phyloP scores from a whole-genome alignment of 2,797 vertebrate genomes.

The Sebastes itinus region DNA sequence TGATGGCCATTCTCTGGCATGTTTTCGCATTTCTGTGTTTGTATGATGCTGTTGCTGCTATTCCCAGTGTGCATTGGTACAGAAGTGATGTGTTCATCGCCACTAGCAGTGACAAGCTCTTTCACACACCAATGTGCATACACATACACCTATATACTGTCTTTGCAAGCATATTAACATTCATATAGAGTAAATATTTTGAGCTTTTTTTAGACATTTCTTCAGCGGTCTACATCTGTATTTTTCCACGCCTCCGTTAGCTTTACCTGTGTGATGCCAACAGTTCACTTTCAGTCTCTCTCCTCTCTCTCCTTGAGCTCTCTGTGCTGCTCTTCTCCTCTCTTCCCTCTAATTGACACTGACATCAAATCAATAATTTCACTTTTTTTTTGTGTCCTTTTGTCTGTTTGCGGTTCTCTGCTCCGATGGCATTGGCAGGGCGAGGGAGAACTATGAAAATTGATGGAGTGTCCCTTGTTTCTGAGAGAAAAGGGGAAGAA shows the following conservation, averaged over 20 bases:
- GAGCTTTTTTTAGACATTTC: not conserved
- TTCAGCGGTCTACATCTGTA: not conserved
- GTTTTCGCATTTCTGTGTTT: not conserved
- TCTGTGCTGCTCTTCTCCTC: conserved; percentile 31
- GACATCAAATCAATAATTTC: conserved; percentile 82
- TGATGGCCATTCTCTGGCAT: not conserved
- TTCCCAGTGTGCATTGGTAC: conserved; percentile 38
- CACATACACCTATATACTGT: not conserved
- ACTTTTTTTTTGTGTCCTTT: conserved; percentile 57
- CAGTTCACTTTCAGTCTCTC: conserved; percentile 25
- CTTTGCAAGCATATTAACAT: not conserved
- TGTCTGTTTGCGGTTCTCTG: conserved; percentile 60
- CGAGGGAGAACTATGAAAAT: conserved; percentile 42
- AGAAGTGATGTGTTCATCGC: conserved; percentile 46
- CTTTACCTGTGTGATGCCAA: conserved; percentile 8
- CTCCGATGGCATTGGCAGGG: conserved; percentile 46
- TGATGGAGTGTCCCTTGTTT: conserved; percentile 44
- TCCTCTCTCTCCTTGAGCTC: not conserved
- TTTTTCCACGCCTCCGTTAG: conserved; percentile 10
- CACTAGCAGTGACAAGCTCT: conserved; percentile 38
- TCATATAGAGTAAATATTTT: not conserved
- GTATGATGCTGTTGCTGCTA: conserved; percentile 16
- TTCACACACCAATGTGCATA: not conserved
- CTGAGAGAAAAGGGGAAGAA: conserved; percentile 19
- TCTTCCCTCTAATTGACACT: conserved; percentile 67